phyloP scores from a whole-genome alignment of 2,888 invertebrate genomes.

The Diploptera punctata region DNA sequence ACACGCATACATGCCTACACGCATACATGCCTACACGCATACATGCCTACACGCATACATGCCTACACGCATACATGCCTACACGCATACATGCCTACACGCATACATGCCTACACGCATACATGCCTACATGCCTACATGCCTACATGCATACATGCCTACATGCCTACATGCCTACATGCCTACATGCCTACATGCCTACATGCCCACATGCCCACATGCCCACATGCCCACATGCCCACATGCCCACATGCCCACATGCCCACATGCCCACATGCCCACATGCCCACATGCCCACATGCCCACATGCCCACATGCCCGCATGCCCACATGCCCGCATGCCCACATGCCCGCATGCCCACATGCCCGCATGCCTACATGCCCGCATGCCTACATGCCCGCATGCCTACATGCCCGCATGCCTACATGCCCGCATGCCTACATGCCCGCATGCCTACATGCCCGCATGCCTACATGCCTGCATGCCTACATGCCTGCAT shows the following conservation, averaged over 20 bases:
- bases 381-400: neutral
- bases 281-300: slow-evolving; percentile 12
- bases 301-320: neutral
- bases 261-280: neutral
- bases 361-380: neutral
- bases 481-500: neutral
- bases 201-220: neutral
- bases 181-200: neutral
- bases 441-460: neutral
- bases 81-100: too few species aligned
- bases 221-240: slow-evolving; percentile 11
- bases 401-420: neutral
- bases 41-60: too few species aligned
- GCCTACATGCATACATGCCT: slow-evolving; percentile 24
- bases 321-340: neutral
- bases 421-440: neutral
- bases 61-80: too few species aligned
- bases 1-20: too few species aligned
- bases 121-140: slow-evolving; percentile 28
- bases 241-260: neutral
- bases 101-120: too few species aligned
- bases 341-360: neutral
- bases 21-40: too few species aligned
- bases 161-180: slow-evolving; percentile 17
- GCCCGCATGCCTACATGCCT: neutral